phyloP scores from a whole-genome alignment of 1,140 invertebrate species.

The Drosophila willistoni region DNA sequence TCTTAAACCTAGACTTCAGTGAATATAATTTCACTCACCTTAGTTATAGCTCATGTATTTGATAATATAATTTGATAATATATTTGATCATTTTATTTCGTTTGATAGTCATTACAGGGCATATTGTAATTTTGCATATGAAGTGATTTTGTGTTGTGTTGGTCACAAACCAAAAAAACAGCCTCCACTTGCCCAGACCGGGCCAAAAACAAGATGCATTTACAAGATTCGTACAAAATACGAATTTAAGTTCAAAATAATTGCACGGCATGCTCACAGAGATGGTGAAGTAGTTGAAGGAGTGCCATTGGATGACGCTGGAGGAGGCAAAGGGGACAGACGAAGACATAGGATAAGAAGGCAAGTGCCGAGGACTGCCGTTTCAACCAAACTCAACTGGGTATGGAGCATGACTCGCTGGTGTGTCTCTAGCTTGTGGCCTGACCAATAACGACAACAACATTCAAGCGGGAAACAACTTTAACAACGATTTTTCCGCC shows the following conservation, averaged over 20 bases:
- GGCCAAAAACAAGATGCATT: slow-evolving; percentile 71
- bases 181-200: slow-evolving; percentile 12
- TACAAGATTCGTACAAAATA: slow-evolving; percentile 80
- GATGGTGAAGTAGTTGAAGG: neutral
- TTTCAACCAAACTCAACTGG: too few relatives aligned
- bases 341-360: slow-evolving; percentile 19
- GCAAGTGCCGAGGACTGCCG: slow-evolving; percentile 37
- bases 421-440: slow-evolving; percentile 21
- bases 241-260: slow-evolving; percentile 83
- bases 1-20: too few relatives aligned
- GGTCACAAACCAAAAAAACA: slow-evolving; percentile 21
- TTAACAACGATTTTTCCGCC: slow-evolving; percentile 76
- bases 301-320: neutral
- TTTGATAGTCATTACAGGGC: slow-evolving; percentile 19
- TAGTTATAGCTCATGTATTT: too few relatives aligned
- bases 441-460: slow-evolving; percentile 54
- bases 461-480: slow-evolving; percentile 57
- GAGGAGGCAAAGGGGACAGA: neutral
- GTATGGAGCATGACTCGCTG: slow-evolving; percentile 22
- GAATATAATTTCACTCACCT: too few relatives aligned
- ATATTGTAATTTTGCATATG: slow-evolving; percentile 38
- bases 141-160: slow-evolving; percentile 15
- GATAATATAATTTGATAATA: too few relatives aligned
- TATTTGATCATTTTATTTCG: too few relatives aligned
- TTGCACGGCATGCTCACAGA: slow-evolving; percentile 71